Evolutionary conservation across 2,113 vertebrate genomes (phyloP).

Genomic region (Chlorodrepanis virens): DNA sequence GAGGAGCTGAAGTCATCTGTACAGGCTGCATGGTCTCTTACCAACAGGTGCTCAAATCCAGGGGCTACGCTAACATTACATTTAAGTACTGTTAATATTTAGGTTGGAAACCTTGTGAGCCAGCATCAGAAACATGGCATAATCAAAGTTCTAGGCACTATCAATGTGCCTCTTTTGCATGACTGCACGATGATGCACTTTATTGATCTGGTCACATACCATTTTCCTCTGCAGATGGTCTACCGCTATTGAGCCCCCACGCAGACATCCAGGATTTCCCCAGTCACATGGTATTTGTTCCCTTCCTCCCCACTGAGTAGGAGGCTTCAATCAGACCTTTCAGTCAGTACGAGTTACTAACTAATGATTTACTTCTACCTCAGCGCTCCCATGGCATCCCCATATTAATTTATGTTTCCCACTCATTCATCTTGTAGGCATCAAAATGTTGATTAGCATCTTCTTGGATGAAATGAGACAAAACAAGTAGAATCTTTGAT

Average conservation of each 20-base stretch:
- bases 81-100: background rate
- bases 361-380: conserved; percentile 17
- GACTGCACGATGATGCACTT: background rate
- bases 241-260: background rate
- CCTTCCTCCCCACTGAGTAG: background rate
- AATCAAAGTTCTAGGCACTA: background rate
- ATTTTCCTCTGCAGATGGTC: background rate
- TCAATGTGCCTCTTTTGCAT: background rate
- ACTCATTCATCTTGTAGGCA: background rate
- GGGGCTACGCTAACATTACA: background rate
- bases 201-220: background rate
- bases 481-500: background rate
- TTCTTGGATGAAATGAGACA: background rate
- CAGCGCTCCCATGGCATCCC: background rate
- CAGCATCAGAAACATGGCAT: background rate
- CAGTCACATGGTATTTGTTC: background rate
- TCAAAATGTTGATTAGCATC: conserved; percentile 1
- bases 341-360: background rate
- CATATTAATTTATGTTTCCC: background rate
- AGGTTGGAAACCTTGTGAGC: background rate
- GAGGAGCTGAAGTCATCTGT: background rate
- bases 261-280: background rate
- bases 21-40: background rate
- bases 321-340: background rate
- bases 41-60: background rate